A percentile compares a stretch with the other conserved stretches of the same genome.
Conservation (phyloP, 2,797 vertebrate genomes). For the Helicolenus hilgendorfi region DNA sequence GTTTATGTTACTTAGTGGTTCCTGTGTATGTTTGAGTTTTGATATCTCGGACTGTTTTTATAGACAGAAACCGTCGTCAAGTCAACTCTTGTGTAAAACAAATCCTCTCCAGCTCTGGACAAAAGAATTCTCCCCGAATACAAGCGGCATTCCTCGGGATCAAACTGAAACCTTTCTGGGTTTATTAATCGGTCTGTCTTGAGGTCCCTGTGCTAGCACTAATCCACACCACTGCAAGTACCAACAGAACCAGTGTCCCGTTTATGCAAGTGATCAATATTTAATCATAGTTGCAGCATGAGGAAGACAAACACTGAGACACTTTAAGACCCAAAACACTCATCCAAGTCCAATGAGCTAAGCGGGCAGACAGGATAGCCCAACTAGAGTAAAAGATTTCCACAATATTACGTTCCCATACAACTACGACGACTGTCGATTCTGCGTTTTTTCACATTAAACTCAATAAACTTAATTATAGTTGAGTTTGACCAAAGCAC, state of each 20-base stretch:
- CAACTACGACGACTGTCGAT: too few relatives aligned
- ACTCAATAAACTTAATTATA: too few relatives aligned
- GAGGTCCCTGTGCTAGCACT: constrained; percentile 3
- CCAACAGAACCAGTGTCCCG: constrained; percentile 6
- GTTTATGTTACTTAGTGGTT: constrained; percentile 74
- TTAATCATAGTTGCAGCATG: constrained; percentile 41
- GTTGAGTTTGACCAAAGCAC: too few relatives aligned
- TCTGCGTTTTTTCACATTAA: too few relatives aligned
- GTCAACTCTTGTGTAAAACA: constrained; percentile 62
- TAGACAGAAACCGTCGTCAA: constrained; percentile 74
- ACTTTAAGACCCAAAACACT: background rate
- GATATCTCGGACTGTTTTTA: constrained; percentile 74
- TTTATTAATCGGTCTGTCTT: constrained; percentile 14
- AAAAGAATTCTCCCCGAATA: constrained; percentile 21
- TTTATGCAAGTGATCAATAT: constrained; percentile 62
- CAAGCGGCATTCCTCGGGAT: constrained; percentile 1
- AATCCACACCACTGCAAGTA: constrained; percentile 20
- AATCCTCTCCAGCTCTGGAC: constrained; percentile 39
- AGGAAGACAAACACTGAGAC: constrained; percentile 43
- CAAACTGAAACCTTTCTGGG: constrained; percentile 21
- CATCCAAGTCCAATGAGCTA: background rate
- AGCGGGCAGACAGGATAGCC: background rate
- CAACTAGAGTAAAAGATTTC: background rate
- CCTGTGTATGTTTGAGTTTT: constrained; percentile 72
- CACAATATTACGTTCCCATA: background rate